These are phyloP conservation scores for Rhinogobius similis DNA, from an alignment of 2,113 vertebrate species.

Conservation along the genomic window DNA sequence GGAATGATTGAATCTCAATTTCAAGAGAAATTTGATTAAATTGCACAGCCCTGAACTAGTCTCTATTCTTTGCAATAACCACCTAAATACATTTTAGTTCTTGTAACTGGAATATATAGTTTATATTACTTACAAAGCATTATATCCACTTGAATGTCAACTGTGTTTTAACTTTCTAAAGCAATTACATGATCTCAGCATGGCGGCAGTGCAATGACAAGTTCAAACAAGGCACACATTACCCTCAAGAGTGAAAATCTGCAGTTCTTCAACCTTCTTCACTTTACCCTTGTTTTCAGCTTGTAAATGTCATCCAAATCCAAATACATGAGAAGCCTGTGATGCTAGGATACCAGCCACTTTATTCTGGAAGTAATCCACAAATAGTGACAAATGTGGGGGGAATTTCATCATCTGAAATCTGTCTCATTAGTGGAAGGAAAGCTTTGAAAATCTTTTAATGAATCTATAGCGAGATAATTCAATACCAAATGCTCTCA, in stretches of 20 bases:
- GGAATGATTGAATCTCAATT: too few species aligned
- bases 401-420: conserved; percentile 22
- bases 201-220: not conserved
- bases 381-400: not conserved
- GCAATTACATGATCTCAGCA: conserved; percentile 14
- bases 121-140: too few species aligned
- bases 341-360: conserved; percentile 17
- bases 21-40: not conserved
- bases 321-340: conserved; percentile 7
- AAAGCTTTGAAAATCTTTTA: conserved; percentile 7
- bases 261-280: conserved; percentile 5
- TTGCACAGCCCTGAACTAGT: too few species aligned
- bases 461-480: conserved; percentile 7
- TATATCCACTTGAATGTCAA: not conserved
- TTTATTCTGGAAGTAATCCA: conserved; percentile 17
- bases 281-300: conserved; percentile 11
- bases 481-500: conserved; percentile 7
- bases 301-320: conserved; percentile 17
- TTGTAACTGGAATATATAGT: too few species aligned
- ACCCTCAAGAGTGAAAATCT: conserved; percentile 5
- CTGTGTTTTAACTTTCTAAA: conserved; percentile 7
- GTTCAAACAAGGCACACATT: conserved; percentile 6
- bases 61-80: too few species aligned
- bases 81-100: too few species aligned
- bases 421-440: conserved; percentile 21